Evolutionary conservation across 2,888 invertebrate species (phyloP).

Genomic region (Drosophila ustulata): DNA sequence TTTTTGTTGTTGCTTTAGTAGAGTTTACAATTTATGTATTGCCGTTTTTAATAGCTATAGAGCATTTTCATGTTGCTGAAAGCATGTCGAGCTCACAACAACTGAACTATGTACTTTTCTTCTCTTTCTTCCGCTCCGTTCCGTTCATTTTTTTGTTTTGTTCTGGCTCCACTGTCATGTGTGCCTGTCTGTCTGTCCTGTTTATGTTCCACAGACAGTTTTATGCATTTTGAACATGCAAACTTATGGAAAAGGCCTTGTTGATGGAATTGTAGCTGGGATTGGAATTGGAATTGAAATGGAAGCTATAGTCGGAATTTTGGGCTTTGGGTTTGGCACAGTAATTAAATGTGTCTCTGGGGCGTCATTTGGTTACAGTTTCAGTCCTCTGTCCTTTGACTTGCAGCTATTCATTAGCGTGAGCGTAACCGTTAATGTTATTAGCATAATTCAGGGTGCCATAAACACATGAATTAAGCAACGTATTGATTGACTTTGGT

Average conservation of each 20-base stretch:
- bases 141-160: no score
- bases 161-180: slow-evolving; percentile 13
- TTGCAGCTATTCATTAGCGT: slow-evolving; percentile 25
- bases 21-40: slow-evolving; percentile 70
- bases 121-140: not conserved
- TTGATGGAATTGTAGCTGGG: slow-evolving; percentile 12
- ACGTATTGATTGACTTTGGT: slow-evolving; percentile 65
- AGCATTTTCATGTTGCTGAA: slow-evolving; percentile 76
- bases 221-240: slow-evolving; percentile 74
- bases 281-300: slow-evolving; percentile 11
- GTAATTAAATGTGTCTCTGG: slow-evolving; percentile 61
- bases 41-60: slow-evolving; percentile 73
- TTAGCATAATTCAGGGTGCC: slow-evolving; percentile 58
- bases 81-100: slow-evolving; percentile 46
- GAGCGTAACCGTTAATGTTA: slow-evolving; percentile 50
- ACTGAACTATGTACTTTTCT: not conserved
- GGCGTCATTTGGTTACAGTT: slow-evolving; percentile 48
- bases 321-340: slow-evolving; percentile 23
- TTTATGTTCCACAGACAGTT: slow-evolving; percentile 47
- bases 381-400: slow-evolving; percentile 1
- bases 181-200: slow-evolving; percentile 15
- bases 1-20: slow-evolving; percentile 12
- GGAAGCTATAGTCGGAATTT: not conserved
- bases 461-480: slow-evolving; percentile 68
- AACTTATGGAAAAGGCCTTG: slow-evolving; percentile 44